Evolutionary conservation across 2,797 vertebrate genomes (phyloP), one percentile per base, ranked within the genome.

Genomic region (Pteropus rufus): DNA sequence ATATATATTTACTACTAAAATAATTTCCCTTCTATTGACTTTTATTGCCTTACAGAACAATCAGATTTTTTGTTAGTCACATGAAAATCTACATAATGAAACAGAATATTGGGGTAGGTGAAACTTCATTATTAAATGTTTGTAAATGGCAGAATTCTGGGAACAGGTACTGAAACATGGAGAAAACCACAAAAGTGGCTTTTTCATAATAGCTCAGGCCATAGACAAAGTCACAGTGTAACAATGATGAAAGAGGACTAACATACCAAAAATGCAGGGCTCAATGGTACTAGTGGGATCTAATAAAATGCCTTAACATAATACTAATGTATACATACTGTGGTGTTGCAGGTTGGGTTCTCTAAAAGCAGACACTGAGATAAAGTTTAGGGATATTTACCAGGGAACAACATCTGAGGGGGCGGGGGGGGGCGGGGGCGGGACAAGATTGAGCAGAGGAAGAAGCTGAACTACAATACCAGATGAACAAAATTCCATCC

Each of bases 11-110:
- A 77, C 73, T 84, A 72, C 92, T 92, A 96, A 93, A 97, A 94
- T 90, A 93, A 83, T 93, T 88, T 95, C 88, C 69, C 44, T 93
- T 97, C 62, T 91, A 91, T 52, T 79, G 88, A 87, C 8, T 76
- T 95, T 94, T 94, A 95, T 73, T 84, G 83, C 49, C 70, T 89
- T 81, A 77, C 16, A 91, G 82, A 97, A 95, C 72, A 97, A 96
- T 95, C 84, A 90, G 52, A 92, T 77, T 94, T 97, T 94, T 97
- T 72, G 96, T 93, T 95, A 93, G 86, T 89, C 75, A 91, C 85
- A 93, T 90, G 90, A 95, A 94, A 94, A 87, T 64, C 62, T 69
- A 93, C 41, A 94, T 95, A 95, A 94, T 29, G 36, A 41, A 95
- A 82, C 15, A 90, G 79, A 95, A 86, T 9, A 9, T 15, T 67